These are phyloP conservation scores for Andrena bucephala DNA, from an alignment of 2,888 invertebrate species.

Conservation along the genomic window DNA sequence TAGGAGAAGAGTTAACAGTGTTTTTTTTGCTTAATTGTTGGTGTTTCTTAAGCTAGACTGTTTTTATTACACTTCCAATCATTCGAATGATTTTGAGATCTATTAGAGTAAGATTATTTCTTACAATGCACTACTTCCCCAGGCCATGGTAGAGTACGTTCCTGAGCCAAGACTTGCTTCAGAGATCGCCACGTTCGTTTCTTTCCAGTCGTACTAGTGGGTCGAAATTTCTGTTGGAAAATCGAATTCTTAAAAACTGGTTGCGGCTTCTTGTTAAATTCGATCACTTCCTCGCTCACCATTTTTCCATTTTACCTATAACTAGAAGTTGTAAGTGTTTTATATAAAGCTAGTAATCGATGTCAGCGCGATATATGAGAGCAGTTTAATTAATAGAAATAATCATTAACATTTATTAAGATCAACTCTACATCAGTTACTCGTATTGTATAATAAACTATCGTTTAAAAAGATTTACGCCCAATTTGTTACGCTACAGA, in stretches of 20 bases:
- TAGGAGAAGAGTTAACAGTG: neutral
- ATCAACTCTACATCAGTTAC: slow-evolving; percentile 14
- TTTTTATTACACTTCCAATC: neutral
- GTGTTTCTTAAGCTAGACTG: neutral
- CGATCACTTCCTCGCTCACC: slow-evolving; percentile 80
- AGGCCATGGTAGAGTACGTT: slow-evolving; percentile 92
- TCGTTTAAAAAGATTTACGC: slow-evolving; percentile 6
- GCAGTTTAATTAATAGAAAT: neutral
- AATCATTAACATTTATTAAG: neutral
- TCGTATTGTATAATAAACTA: slow-evolving; percentile 2
- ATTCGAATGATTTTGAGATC: slow-evolving; percentile 5
- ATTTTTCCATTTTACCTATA: slow-evolving; percentile 66
- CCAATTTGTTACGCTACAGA: neutral
- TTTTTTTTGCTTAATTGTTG: neutral
- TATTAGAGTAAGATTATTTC: neutral
- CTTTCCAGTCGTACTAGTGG: slow-evolving; percentile 86
- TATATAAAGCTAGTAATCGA: neutral
- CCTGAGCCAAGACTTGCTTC: slow-evolving; percentile 94
- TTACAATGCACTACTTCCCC: slow-evolving; percentile 91
- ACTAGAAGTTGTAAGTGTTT: slow-evolving; percentile 19
- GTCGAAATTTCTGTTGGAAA: slow-evolving; percentile 82
- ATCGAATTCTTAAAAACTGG: slow-evolving; percentile 79
- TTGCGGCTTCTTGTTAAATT: slow-evolving; percentile 77
- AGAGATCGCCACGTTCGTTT: slow-evolving; percentile 95
- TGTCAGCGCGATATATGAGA: neutral